Percentiles rank a stretch among this genome's conserved stretches.
Conservation (phyloP, 2,113 vertebrate genomes). For the Sturnus vulgaris region DNA sequence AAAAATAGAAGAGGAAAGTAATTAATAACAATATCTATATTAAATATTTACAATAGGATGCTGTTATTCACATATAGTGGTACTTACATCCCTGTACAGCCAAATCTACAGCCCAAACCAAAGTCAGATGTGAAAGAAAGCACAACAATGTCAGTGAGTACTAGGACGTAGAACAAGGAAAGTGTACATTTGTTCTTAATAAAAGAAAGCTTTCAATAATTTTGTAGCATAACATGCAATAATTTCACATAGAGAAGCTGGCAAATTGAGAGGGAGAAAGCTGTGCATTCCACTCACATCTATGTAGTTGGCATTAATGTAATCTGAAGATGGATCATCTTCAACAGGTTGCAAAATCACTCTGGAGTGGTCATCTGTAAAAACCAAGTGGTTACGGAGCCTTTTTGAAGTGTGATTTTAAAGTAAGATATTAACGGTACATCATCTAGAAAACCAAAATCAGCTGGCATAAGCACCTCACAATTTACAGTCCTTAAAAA, state of each 20-base stretch:
- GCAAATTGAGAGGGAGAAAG: conserved; percentile 63
- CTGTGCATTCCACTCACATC: conserved; percentile 92
- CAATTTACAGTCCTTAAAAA: not conserved
- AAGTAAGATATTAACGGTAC: not conserved
- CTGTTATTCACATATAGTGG: conserved; percentile 88
- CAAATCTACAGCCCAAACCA: conserved; percentile 99
- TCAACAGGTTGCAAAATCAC: conserved; percentile 98
- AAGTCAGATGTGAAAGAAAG: conserved; percentile 99
- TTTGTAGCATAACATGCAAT: conserved; percentile 81
- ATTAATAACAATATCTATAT: conserved; percentile 71
- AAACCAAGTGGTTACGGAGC: conserved; percentile 38
- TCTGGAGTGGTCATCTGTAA: conserved; percentile 96
- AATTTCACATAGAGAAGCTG: conserved; percentile 80
- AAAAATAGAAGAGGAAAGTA: conserved; percentile 71
- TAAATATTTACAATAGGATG: conserved; percentile 75
- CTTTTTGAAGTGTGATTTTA: conserved; percentile 13
- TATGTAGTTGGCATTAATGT: conserved; percentile 99
- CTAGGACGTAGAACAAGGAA: conserved; percentile 85
- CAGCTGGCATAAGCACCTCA: not conserved
- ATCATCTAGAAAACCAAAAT: not conserved
- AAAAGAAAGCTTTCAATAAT: conserved; percentile 78
- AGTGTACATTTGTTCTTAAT: conserved; percentile 84
- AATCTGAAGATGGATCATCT: conserved; percentile 98
- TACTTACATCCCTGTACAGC: conserved; percentile 99
- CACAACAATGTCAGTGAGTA: conserved; percentile 94